Conservation (phyloP, 2,113 vertebrate species). For the Pithys albifrons region DNA sequence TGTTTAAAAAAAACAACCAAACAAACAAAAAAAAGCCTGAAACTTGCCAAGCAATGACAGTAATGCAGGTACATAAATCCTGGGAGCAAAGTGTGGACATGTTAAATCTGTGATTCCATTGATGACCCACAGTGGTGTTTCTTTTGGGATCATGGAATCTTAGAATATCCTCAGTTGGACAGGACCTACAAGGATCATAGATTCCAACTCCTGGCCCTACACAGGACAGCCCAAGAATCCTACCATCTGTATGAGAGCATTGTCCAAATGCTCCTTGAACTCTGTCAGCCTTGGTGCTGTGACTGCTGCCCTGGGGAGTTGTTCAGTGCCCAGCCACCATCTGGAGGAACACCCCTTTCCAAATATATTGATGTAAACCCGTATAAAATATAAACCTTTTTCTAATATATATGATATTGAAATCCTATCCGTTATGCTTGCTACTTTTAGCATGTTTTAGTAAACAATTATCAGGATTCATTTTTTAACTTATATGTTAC, state of each 20-base stretch:
- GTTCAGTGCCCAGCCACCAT: not conserved
- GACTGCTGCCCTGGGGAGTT: not conserved
- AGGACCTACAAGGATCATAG: not conserved
- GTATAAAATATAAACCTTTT: not conserved
- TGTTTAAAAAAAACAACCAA: not conserved
- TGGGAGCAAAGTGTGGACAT: not conserved
- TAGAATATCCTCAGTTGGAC: not conserved
- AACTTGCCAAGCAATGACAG: not conserved
- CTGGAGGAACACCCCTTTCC: not conserved
- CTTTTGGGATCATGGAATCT: not conserved
- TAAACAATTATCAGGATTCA: not conserved
- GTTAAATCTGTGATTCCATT: not conserved
- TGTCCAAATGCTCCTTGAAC: not conserved
- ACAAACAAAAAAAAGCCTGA: not conserved
- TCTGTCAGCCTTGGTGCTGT: not conserved
- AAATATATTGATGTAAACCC: not conserved
- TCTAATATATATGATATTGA: not conserved
- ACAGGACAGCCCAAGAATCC: not conserved
- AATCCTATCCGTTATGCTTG: rapidly evolving
- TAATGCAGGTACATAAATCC: not conserved
- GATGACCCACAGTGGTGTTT: not conserved
- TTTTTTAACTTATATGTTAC: not conserved
- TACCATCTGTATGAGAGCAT: not conserved
- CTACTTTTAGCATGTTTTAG: not conserved
- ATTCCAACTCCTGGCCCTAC: not conserved